These are phyloP conservation scores for Strigamia transsilvanica DNA, from an alignment of 2,888 invertebrate genomes.

Conservation along the genomic window DNA sequence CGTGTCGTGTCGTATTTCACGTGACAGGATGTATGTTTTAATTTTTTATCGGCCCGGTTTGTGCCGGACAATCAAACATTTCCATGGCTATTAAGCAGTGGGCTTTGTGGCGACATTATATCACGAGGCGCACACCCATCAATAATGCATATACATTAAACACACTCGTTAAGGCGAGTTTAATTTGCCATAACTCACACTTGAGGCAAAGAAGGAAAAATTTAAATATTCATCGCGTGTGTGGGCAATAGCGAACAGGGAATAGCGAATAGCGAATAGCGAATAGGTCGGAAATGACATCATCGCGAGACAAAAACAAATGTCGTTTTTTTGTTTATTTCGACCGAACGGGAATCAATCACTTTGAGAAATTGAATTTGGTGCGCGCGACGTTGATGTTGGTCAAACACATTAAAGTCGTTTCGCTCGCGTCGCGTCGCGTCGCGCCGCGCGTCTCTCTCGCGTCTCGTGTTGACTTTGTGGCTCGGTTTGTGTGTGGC, in stretches of 20 bases:
- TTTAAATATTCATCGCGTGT: neutral
- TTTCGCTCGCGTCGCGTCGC: neutral
- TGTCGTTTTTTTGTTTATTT: neutral
- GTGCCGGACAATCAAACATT: slow-evolving; percentile 13
- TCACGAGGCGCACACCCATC: slow-evolving; percentile 29
- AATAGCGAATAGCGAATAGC: no score
- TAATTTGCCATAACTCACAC: slow-evolving; percentile 35
- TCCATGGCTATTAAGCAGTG: neutral
- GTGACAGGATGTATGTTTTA: neutral
- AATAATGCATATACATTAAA: slow-evolving; percentile 43
- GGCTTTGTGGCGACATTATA: slow-evolving; percentile 30
- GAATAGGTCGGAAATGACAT: neutral
- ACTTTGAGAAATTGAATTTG: slow-evolving; percentile 24
- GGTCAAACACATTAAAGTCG: slow-evolving; percentile 7
- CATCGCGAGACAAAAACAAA: neutral
- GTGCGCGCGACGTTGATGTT: slow-evolving; percentile 6
- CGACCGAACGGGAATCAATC: neutral
- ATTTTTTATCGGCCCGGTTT: neutral
- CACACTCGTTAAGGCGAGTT: slow-evolving; percentile 38
- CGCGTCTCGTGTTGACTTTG: neutral
- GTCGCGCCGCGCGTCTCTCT: neutral
- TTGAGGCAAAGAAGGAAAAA: neutral
- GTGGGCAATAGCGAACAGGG: no score
- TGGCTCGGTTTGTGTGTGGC: neutral
- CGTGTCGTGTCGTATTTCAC: no score